Base-by-base conservation (phyloP, 2,797 vertebrate genomes). In the Ctenopoma kingsleyae region DNA sequence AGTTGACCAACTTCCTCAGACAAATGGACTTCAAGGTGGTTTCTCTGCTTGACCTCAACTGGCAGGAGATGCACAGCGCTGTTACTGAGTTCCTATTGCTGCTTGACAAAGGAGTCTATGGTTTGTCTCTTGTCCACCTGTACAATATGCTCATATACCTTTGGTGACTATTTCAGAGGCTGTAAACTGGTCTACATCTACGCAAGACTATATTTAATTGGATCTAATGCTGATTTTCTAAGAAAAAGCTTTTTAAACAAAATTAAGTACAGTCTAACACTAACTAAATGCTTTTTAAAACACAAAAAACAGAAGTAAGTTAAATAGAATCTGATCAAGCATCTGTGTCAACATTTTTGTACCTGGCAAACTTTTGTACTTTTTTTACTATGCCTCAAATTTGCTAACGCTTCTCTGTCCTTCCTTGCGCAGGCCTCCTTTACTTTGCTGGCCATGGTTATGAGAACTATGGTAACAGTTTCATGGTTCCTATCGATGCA, bases 11-110 rank as follows among this genome's bases (percentile, higher is more conserved):
- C 81, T 91, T 95, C 22, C 93, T 97, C 50, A 80, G 92, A 53
- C 96, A 96, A 83, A 93, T 97, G 20, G 91, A 96, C 88, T 97
- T 97, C 84, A 97, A 96, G 79, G 96, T 97, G 78, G 96, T 97
- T 51, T 96, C 95, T 0, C 91, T 97, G 81, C 93, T 97, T 22
- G 96, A 97, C 89, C 95, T 96, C 54, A 32, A 94, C 94, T 92
- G 92, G 66, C 94, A 94, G 0, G 96, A 97, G 90, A 97, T 97
- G 96, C 91, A 96, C 84, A 95, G 94, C 38, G 96, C 96, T 0
- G 95, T 97, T 0, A 87, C 92, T 0, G 96, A 96, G 89, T 97
- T 97, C 90, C 91, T 97, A 20, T 61, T 96, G 67, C 92, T 97
- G 75, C 95, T 97, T 0, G 95, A 95, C 90, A 93, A 94, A 50